Percentiles rank a stretch among this genome's conserved stretches.
Evolutionary conservation across 2,888 invertebrate species (phyloP).

Genomic region (Cyrtodaria siliqua): DNA sequence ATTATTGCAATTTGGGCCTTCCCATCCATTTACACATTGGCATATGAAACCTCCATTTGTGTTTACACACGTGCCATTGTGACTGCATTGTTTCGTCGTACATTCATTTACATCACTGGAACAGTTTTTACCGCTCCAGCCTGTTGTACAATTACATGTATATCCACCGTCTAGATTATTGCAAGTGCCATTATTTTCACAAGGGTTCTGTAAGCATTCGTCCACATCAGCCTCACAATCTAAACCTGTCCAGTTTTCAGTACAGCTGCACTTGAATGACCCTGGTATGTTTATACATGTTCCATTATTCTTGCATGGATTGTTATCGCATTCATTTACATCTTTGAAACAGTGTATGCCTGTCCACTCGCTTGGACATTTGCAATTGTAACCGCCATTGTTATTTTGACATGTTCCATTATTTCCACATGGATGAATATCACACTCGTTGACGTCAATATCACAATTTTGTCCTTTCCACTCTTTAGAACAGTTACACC

Average conservation of each 20-base stretch:
- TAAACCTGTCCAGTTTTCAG: conserved; percentile 39
- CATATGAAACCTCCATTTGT: conserved; percentile 27
- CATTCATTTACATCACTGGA: conserved; percentile 8
- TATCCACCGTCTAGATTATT: conserved; percentile 31
- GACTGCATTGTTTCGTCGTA: not conserved
- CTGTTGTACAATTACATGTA: conserved; percentile 17
- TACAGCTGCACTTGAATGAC: not conserved
- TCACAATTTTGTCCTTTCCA: conserved; percentile 2
- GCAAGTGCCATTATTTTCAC: conserved; percentile 38
- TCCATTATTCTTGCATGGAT: not conserved
- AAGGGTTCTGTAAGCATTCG: conserved; percentile 29
- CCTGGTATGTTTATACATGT: not conserved
- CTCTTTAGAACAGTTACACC: conserved; percentile 8
- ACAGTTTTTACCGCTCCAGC: conserved; percentile 8
- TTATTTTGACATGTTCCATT: conserved; percentile 14
- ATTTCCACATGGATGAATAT: conserved; percentile 5
- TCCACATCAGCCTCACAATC: conserved; percentile 43
- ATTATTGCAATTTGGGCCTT: conserved; percentile 5
- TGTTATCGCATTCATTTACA: conserved; percentile 15
- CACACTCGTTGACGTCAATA: conserved; percentile 15
- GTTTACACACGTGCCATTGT: conserved; percentile 30
- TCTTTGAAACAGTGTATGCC: conserved; percentile 21
- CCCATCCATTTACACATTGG: conserved; percentile 7
- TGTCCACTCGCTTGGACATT: conserved; percentile 20
- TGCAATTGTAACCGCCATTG: conserved; percentile 18